Base-by-base conservation (phyloP, 1,140 invertebrate species). In the Nixonia krombeini region DNA sequence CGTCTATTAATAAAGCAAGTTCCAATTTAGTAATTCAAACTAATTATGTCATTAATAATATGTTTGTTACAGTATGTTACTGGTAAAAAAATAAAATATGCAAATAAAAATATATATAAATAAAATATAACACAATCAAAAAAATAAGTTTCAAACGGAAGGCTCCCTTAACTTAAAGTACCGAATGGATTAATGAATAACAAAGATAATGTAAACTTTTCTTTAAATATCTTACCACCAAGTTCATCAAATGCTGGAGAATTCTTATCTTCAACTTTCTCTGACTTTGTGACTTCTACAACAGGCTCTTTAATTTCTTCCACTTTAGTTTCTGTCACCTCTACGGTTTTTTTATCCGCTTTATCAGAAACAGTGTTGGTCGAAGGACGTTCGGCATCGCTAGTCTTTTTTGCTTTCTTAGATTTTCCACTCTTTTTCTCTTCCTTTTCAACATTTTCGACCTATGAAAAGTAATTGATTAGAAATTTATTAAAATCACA, bases 191-290 rank as follows among this genome's bases (percentile, higher is more conserved):
- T n/a, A n/a, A n/a, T n/a, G 21, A 6, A 21, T 21, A 21, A 21
- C 21, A 21, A n/a, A n/a, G n/a, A n/a, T n/a, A n/a, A n/a, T n/a
- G n/a, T n/a, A n/a, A n/a, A n/a, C n/a, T n/a, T n/a, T n/a, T n/a
- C n/a, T n/a, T n/a, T n/a, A n/a, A n/a, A n/a, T n/a, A n/a, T 69
- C 64, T 81, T 85, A 91, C 90, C 91, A 82, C 89, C 90, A 61
- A 91, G 81, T 84, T 92, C 90, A 81, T 91, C 90, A 81, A 91
- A 91, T 13, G 82, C 89, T 26, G 81, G 70, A 71, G 10, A 37
- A 52, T 61, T 73, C 16, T 80, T 81, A 23, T 76, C 73, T 28
- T 83, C 71, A 26, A 68, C 74, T 66, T 79, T 69, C 29, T 78
- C 73, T 50, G 56, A 61, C 72, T 81, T 65, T 3, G 52, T 42